These are phyloP conservation scores for Ostrea edulis DNA, from an alignment of 1,140 invertebrate species.

Conservation along the genomic window DNA sequence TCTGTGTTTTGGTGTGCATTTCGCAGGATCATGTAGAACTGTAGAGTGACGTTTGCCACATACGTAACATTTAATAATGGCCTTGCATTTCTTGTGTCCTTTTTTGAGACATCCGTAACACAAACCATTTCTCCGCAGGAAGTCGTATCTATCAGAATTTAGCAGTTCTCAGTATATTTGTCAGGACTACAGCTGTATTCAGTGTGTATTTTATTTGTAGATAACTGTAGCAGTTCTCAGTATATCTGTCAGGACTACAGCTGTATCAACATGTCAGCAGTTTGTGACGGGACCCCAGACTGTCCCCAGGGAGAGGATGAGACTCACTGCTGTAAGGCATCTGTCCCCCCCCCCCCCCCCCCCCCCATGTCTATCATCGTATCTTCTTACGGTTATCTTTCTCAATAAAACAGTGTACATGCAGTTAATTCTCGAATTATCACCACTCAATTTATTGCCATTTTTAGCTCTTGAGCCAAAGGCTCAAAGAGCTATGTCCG, in stretches of 20 bases:
- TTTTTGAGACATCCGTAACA: conserved; percentile 58
- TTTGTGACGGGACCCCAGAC: conserved; percentile 44
- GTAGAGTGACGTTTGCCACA: conserved; percentile 45
- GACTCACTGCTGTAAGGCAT: conserved; percentile 37
- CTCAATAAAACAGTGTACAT: no score
- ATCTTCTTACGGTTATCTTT: not conserved
- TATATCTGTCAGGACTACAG: conserved; percentile 46
- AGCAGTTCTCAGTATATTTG: conserved; percentile 40
- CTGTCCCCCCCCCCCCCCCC: not conserved
- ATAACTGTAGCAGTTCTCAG: conserved; percentile 43
- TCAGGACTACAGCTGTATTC: conserved; percentile 50
- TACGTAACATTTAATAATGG: conserved; percentile 21
- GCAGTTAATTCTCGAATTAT: no score
- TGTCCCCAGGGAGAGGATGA: conserved; percentile 48
- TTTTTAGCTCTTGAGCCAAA: no score
- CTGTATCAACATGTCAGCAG: conserved; percentile 40
- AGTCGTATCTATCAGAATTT: conserved; percentile 47
- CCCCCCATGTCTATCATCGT: not conserved
- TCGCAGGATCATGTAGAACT: conserved; percentile 22
- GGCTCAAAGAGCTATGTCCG: no score
- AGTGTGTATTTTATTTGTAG: conserved; percentile 7
- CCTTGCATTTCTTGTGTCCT: conserved; percentile 50
- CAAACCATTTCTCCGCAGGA: conserved; percentile 50
- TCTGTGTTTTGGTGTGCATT: not conserved
- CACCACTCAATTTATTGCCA: no score